phyloP scores from a whole-genome alignment of 2,797 vertebrate genomes.

The Enteromius mattozi region DNA sequence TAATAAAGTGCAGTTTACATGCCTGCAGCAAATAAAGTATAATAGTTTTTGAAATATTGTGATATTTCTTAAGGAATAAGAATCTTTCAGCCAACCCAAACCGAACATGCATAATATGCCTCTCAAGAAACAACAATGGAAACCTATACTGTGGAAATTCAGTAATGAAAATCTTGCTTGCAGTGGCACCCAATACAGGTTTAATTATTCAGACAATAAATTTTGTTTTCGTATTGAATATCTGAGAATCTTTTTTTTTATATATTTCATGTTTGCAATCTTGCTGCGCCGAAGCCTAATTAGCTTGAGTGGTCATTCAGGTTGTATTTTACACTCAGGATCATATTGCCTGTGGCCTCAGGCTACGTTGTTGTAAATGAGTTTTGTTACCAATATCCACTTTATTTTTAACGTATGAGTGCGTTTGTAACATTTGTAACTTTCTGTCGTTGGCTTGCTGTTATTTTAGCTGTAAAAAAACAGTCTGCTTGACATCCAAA shows the following conservation, averaged over 20 bases:
- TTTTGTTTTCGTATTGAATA: background rate
- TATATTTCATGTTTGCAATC: slow-evolving; percentile 25
- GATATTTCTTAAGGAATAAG: background rate
- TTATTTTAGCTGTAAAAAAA: background rate
- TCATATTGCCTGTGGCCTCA: slow-evolving; percentile 17
- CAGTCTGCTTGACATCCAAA: background rate
- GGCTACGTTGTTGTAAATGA: slow-evolving; percentile 14
- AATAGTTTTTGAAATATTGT: background rate
- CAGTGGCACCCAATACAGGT: slow-evolving; percentile 20
- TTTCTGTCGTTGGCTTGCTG: background rate
- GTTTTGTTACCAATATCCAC: background rate
- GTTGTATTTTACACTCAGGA: slow-evolving; percentile 6
- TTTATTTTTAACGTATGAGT: background rate
- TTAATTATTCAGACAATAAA: slow-evolving; percentile 11
- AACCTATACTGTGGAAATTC: slow-evolving; percentile 8
- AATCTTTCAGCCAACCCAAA: background rate
- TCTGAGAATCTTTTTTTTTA: slow-evolving; percentile 8
- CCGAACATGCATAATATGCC: background rate
- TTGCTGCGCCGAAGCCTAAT: slow-evolving; percentile 10
- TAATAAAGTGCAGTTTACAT: slow-evolving; percentile 5
- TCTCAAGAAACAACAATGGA: slow-evolving; percentile 6
- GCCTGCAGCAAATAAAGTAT: slow-evolving; percentile 1
- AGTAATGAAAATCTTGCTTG: slow-evolving; percentile 23
- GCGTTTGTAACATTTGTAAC: background rate
- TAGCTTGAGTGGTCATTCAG: slow-evolving; percentile 30